These are phyloP conservation scores for Drosophila gaucha DNA, from an alignment of 2,888 invertebrate genomes.

Conservation along the genomic window DNA sequence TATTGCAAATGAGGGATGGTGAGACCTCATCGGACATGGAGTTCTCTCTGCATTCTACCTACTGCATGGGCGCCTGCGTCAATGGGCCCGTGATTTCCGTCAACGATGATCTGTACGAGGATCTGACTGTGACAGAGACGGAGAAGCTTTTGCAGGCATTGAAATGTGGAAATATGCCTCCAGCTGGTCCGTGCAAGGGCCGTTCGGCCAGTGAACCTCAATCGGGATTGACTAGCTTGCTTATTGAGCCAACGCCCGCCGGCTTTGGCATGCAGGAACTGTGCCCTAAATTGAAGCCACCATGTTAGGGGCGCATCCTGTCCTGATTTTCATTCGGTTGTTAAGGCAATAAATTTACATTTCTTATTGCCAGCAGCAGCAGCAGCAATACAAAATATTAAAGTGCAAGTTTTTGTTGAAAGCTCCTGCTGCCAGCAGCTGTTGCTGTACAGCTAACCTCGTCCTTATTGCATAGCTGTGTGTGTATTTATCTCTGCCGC, in stretches of 20 bases:
- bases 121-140: conserved; percentile 32
- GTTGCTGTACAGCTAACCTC: conserved; percentile 59
- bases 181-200: conserved; percentile 41
- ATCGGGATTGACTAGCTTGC: conserved; percentile 32
- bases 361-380: conserved; percentile 14
- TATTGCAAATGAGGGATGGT: conserved; percentile 26
- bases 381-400: background rate
- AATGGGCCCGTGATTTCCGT: conserved; percentile 55
- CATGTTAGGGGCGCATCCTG: background rate
- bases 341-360: conserved; percentile 55
- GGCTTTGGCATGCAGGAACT: conserved; percentile 54
- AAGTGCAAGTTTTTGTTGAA: conserved; percentile 6
- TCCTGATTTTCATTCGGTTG: conserved; percentile 20
- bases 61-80: conserved; percentile 58
- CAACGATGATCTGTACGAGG: conserved; percentile 62
- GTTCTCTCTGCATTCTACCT: conserved; percentile 42
- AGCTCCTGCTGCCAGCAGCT: conserved; percentile 56
- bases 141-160: conserved; percentile 28
- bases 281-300: conserved; percentile 7
- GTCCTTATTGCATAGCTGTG: conserved; percentile 27
- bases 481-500: conserved; percentile 34
- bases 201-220: conserved; percentile 50
- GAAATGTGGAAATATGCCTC: conserved; percentile 20
- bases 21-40: conserved; percentile 60
- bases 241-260: conserved; percentile 36